A percentile compares a stretch with the other conserved stretches of the same genome.
Conservation (phyloP, 2,113 vertebrate species). For the Triplophysa rosa region DNA sequence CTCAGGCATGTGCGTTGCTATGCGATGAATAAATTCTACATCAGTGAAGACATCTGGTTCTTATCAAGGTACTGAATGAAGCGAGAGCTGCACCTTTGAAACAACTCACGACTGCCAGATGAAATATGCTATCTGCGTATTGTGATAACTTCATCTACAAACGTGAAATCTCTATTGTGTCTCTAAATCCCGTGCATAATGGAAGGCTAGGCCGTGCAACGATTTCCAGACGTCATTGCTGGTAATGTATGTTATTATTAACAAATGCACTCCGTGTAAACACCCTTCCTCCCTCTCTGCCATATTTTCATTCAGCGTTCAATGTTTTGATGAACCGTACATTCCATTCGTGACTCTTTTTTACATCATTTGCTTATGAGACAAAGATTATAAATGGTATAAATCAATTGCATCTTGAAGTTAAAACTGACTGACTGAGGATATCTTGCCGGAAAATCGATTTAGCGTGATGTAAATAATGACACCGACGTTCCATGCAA, state of each 20-base stretch:
- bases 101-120: slow-evolving; percentile 14
- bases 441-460: neutral
- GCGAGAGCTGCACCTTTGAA: slow-evolving; percentile 16
- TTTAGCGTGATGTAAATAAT: neutral
- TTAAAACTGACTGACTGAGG: neutral
- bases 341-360: slow-evolving; percentile 1
- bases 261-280: slow-evolving; percentile 40
- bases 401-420: neutral
- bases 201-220: slow-evolving; percentile 4
- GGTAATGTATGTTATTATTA: slow-evolving; percentile 22
- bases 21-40: slow-evolving; percentile 15
- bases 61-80: slow-evolving; percentile 29
- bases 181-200: slow-evolving; percentile 30
- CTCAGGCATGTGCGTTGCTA: slow-evolving; percentile 23
- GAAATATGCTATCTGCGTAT: neutral
- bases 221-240: slow-evolving; percentile 1
- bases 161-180: slow-evolving; percentile 28
- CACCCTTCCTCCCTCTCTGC: slow-evolving; percentile 43
- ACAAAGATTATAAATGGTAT: slow-evolving; percentile 8
- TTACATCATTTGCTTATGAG: slow-evolving; percentile 41
- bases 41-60: slow-evolving; percentile 29
- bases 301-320: neutral
- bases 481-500: neutral
- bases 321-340: slow-evolving; percentile 17
- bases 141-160: slow-evolving; percentile 21